Base-by-base conservation (phyloP, 2,797 vertebrate genomes). In the Gymnoscopelus microlampas region DNA sequence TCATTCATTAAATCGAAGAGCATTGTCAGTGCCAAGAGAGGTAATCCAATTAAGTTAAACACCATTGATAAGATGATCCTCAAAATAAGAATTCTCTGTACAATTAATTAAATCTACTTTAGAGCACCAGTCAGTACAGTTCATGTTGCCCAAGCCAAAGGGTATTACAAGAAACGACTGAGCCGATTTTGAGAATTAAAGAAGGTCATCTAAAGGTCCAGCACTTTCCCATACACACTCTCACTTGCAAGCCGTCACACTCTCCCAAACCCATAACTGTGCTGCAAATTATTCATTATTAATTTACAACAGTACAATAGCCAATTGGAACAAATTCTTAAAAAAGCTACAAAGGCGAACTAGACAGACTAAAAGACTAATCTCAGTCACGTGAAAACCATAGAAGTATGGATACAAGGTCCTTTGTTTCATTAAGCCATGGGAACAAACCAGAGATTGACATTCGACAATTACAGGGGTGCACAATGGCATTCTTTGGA, bases 331-430 rank as follows among this genome's bases (percentile, higher is more conserved):
- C 62, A 60, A 32, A 60, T 50, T 47, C 49, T 12, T 19, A n/a
- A 35, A 32, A 50, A 2, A 1, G 13, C 49, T 53, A 53, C 53
- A 63, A 23, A 48, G 57, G 26, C 29, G 53, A 66, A 66, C 29
- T 19, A 24, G 1, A 23, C 26, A 58, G 47, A 44, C 12, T 62
- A 71, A 68, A 68, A 72, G 68, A 58, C 12, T 77, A 76, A 78
- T 49, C 61, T 14, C 23, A 15, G 8, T 71, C 71, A 82, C 26
- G 2, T 74, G 76, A 62, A 76, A 73, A 55, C 60, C 15, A 44
- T 39, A 4, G 3, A 39, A 53, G 63, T 11, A 39, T 65, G 3
- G 7, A 61, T 60, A 53, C 44, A 67, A 24, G 60, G 5, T 60
- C 10, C 58, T 64, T 70, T 63, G 63, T 76, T 47, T 71, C 23